Evolutionary conservation across 2,888 invertebrate species (phyloP).

Genomic region (Parochlus steinenii): DNA sequence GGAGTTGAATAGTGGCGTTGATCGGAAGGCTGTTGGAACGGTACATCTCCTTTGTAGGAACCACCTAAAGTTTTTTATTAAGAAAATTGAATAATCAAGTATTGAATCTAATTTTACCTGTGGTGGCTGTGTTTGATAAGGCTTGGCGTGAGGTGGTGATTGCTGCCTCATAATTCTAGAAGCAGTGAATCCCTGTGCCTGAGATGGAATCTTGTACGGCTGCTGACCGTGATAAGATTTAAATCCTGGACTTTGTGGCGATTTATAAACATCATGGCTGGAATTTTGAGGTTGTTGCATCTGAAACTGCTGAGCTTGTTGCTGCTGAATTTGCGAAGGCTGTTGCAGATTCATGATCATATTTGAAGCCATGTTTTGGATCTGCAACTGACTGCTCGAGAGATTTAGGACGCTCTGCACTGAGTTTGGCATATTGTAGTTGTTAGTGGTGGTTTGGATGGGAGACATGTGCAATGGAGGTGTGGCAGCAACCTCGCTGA

Average conservation of each 20-base stretch:
- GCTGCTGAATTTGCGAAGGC: slow-evolving; percentile 15
- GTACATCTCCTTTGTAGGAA: slow-evolving; percentile 33
- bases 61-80: slow-evolving; percentile 4
- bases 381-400: slow-evolving; percentile 10
- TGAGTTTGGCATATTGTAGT: slow-evolving; percentile 7
- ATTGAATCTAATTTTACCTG: neutral
- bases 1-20: slow-evolving; percentile 33
- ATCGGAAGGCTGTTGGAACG: slow-evolving; percentile 44
- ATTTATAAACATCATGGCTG: slow-evolving; percentile 12
- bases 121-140: neutral
- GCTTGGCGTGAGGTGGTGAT: slow-evolving; percentile 10
- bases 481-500: neutral
- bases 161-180: slow-evolving; percentile 11
- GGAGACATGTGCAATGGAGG: slow-evolving; percentile 13
- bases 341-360: slow-evolving; percentile 15
- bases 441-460: slow-evolving; percentile 14
- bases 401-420: slow-evolving; percentile 12
- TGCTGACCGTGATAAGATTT: slow-evolving; percentile 11
- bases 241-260: slow-evolving; percentile 12
- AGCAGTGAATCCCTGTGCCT: slow-evolving; percentile 4
- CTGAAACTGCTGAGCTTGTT: slow-evolving; percentile 17
- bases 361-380: neutral
- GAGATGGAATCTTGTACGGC: slow-evolving; percentile 12
- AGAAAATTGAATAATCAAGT: no score
- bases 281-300: slow-evolving; percentile 17